Conservation (phyloP, 64 coral and sea anemone genomes). For the Trachythela sp. region DNA sequence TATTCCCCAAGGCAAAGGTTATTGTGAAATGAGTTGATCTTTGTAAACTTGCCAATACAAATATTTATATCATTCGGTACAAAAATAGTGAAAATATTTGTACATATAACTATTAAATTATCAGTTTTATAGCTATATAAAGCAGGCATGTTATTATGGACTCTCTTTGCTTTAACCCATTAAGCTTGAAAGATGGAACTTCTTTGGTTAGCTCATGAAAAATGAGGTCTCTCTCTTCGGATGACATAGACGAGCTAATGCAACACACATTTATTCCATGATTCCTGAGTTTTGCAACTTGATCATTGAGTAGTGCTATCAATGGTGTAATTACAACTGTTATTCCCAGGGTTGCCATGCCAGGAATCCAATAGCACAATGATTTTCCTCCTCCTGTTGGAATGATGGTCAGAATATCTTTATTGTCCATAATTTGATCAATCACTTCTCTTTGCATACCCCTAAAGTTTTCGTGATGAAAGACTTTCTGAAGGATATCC, state of each 20-base stretch:
- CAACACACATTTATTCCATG: constrained; percentile 21
- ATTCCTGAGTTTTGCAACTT: background rate
- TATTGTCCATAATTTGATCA: background rate
- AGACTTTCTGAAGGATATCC: background rate
- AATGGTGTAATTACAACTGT: constrained; percentile 23
- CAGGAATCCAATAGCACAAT: background rate
- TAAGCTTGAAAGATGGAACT: background rate
- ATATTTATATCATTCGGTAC: too few species aligned
- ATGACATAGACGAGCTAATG: constrained; percentile 4
- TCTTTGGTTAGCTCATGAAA: background rate
- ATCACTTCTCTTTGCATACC: background rate
- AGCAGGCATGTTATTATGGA: too few species aligned
- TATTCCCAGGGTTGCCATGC: background rate
- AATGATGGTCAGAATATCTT: constrained; percentile 19
- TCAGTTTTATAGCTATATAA: too few species aligned
- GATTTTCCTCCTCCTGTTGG: constrained; percentile 23
- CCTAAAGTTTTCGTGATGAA: background rate
- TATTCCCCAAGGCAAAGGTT: too few species aligned
- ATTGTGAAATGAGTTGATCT: too few species aligned
- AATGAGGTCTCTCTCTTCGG: background rate
- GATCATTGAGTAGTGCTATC: background rate
- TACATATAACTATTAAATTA: too few species aligned
- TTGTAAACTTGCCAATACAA: too few species aligned
- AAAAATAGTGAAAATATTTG: too few species aligned
- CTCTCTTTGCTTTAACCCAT: too few species aligned